Evolutionary conservation across 1,140 invertebrate species (phyloP).

Genomic region (Megalonaias nervosa): DNA sequence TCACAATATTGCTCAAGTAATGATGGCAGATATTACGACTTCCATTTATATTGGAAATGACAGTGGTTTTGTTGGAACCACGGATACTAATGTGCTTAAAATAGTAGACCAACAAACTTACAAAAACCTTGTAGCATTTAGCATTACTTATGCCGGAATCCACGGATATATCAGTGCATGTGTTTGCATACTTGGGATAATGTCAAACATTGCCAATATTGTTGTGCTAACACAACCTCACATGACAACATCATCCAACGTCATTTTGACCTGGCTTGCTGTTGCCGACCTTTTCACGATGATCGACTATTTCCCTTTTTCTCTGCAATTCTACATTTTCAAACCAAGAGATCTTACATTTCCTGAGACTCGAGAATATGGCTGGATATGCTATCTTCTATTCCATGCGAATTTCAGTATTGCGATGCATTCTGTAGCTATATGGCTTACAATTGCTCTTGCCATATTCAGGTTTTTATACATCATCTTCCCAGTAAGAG

Average conservation of each 20-base stretch:
- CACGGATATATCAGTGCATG: conserved; percentile 82
- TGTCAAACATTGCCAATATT: conserved; percentile 92
- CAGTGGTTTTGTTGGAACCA: no score
- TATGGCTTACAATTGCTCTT: conserved; percentile 92
- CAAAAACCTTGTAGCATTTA: no score
- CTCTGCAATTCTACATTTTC: conserved; percentile 76
- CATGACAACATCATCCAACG: conserved; percentile 87
- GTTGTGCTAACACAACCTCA: conserved; percentile 90
- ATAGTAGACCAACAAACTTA: no score
- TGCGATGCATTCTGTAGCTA: conserved; percentile 93
- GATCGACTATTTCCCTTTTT: conserved; percentile 89
- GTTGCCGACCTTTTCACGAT: conserved; percentile 90
- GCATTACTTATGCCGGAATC: conserved; percentile 65
- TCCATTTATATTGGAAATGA: no score
- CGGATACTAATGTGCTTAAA: no score
- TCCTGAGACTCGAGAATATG: conserved; percentile 42
- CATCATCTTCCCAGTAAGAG: conserved; percentile 83
- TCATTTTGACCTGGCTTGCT: conserved; percentile 87
- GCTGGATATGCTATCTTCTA: conserved; percentile 62
- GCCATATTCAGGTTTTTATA: conserved; percentile 95
- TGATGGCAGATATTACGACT: no score
- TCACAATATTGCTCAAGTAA: no score
- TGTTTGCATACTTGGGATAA: conserved; percentile 89
- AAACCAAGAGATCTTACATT: conserved; percentile 37
- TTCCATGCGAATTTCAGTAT: conserved; percentile 79